Base-by-base conservation (phyloP, 2,888 invertebrate species). In the Chironomus tentans region DNA sequence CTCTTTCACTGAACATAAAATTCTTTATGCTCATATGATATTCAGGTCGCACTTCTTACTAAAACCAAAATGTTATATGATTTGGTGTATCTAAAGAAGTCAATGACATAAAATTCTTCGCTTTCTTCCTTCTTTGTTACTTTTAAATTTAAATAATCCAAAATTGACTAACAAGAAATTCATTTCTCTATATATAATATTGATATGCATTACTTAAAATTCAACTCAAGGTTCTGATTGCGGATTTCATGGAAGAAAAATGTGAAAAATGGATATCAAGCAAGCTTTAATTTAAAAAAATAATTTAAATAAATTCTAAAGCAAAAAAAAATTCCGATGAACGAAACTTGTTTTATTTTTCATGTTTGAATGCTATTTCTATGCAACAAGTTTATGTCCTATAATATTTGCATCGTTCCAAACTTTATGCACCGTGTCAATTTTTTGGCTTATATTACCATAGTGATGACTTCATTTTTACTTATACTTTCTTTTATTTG, bases 21-120 rank as follows among this genome's bases (percentile, higher is more conserved):
- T 46, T 56, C 10, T 56, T 61, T n/a, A 13, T 6, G 2, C 47
- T 48, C 47, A 62, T 72, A 62, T 38, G 18, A 62, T 72, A 72
- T 72, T 72, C 72, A 72, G 3, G 46, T 28, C 72, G 15, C 72
- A 72, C 3, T 1, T 38, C 10, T 38, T 38, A 38, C 38, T 38
- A 38, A 38, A 38, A 38, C 38, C 38, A 38, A 10, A 38, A 10
- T 38, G 38, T 10, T 38, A 10, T n/a, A 21, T 22, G 24, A 50
- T 38, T 38, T 38, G 7, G 1, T 1, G 10, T 38, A 10, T n/a
- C 70, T 22, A 70, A 70, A 50, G 18, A 72, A 72, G 72, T 72
- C 72, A 72, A 72, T 62, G 72, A 72, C 72, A 72, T 46, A 72
- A 72, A 72, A 62, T 70, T 61, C 72, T 72, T 50, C 21, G 7